Conservation (phyloP, 2,797 vertebrate genomes). For the Chlorospingus flavigularis region DNA sequence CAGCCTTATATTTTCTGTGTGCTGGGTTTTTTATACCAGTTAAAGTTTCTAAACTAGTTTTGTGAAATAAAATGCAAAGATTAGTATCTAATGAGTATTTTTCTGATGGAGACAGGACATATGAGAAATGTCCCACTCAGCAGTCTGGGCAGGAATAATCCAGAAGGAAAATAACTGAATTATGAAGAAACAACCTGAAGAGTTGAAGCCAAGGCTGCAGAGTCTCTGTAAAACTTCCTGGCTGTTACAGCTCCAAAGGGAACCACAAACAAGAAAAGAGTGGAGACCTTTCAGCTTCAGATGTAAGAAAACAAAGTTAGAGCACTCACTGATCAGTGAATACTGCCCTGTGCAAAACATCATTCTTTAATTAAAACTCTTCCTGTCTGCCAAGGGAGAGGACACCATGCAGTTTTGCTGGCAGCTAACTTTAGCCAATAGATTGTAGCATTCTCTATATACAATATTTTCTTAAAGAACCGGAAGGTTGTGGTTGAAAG, state of each 20-base stretch:
- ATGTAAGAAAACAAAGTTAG: neutral
- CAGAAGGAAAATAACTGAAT: neutral
- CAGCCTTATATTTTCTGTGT: neutral
- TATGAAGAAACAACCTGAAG: neutral
- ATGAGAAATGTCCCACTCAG: neutral
- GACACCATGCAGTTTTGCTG: neutral
- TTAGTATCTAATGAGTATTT: neutral
- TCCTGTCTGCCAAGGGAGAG: neutral
- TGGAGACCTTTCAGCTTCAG: neutral
- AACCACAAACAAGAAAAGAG: neutral
- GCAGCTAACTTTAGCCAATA: neutral
- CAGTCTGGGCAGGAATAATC: neutral
- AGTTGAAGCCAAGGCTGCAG: neutral
- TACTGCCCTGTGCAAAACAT: neutral
- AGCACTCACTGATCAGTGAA: rapidly evolving
- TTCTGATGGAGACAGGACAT: neutral
- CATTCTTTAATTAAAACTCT: neutral
- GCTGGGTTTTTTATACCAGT: neutral
- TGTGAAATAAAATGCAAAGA: neutral
- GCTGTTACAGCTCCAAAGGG: neutral
- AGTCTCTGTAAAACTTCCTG: neutral
- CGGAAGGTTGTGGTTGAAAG: neutral
- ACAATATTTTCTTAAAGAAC: neutral
- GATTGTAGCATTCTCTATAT: neutral
- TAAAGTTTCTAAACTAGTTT: neutral